phyloP scores from a whole-genome alignment of 2,888 invertebrate species.

The Polydrusus tereticollis region DNA sequence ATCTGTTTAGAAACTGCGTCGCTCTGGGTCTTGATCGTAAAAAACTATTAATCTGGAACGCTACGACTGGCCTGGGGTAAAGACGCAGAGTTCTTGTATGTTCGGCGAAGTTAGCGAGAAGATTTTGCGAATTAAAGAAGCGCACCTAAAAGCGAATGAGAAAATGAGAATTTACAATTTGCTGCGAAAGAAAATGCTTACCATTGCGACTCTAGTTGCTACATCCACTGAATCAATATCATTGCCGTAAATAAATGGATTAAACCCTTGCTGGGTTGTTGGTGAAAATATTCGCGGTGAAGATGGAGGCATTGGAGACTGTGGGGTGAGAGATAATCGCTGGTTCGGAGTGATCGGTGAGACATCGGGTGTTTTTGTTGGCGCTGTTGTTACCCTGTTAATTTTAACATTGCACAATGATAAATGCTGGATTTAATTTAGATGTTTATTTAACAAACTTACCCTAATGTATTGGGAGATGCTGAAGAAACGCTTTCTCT shows the following conservation, averaged over 20 bases:
- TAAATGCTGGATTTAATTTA: too few species aligned
- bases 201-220: constrained; percentile 98
- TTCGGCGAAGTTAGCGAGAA: constrained; percentile 97
- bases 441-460: constrained; percentile 18
- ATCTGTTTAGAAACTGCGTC: constrained; percentile 90
- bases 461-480: constrained; percentile 68
- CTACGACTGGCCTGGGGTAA: constrained; percentile 98
- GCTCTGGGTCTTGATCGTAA: constrained; percentile 91
- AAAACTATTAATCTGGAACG: constrained; percentile 98
- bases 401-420: neutral
- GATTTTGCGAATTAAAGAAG: constrained; percentile 98
- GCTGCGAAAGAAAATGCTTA: constrained; percentile 59
- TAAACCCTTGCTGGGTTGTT: constrained; percentile 71
- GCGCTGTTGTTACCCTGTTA: constrained; percentile 8
- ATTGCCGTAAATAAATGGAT: constrained; percentile 92
- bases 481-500: constrained; percentile 73
- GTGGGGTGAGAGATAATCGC: constrained; percentile 56
- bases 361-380: constrained; percentile 47
- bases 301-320: constrained; percentile 59
- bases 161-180: neutral
- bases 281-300: constrained; percentile 69
- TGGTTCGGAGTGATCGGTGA: constrained; percentile 54
- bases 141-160: constrained; percentile 75
- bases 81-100: constrained; percentile 96
- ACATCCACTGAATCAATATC: constrained; percentile 99